These are phyloP conservation scores for Stylophora pistillata DNA, from an alignment of 64 coral and sea anemone genomes.

Conservation along the genomic window DNA sequence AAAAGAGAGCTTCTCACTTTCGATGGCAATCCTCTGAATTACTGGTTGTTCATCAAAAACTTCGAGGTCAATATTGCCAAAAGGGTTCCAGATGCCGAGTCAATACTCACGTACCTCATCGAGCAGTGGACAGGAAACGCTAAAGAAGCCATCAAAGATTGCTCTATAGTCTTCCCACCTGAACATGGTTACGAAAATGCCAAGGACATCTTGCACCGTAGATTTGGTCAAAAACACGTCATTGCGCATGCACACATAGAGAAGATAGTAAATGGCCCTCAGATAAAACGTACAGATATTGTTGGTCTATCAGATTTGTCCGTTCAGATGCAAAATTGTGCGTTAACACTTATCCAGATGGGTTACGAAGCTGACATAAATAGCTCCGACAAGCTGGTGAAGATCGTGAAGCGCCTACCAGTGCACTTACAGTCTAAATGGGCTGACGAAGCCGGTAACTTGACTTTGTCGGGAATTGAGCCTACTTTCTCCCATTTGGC, in stretches of 20 bases:
- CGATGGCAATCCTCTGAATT: background rate
- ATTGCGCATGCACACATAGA: background rate
- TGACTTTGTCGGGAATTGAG: background rate
- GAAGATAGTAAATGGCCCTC: background rate
- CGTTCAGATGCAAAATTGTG: constrained; percentile 1
- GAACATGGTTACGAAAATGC: constrained; percentile 11
- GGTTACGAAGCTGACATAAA: background rate
- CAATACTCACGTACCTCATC: background rate
- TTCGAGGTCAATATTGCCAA: background rate
- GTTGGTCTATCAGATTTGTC: background rate
- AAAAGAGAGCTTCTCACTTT: constrained; percentile 2
- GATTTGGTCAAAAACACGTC: constrained; percentile 12
- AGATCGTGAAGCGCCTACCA: constrained; percentile 14
- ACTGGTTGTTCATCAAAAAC: background rate
- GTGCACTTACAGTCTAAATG: constrained; percentile 16
- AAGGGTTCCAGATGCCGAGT: background rate
- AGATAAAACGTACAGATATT: background rate
- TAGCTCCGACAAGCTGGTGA: background rate
- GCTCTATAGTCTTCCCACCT: background rate
- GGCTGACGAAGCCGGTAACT: background rate
- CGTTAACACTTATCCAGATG: background rate
- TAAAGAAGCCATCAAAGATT: constrained; percentile 15
- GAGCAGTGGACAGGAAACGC: constrained; percentile 12
- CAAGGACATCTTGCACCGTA: background rate
- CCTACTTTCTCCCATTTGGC: background rate